These are phyloP conservation scores for Apodemus speciosus DNA, from an alignment of 2,113 vertebrate species.

Conservation along the genomic window DNA sequence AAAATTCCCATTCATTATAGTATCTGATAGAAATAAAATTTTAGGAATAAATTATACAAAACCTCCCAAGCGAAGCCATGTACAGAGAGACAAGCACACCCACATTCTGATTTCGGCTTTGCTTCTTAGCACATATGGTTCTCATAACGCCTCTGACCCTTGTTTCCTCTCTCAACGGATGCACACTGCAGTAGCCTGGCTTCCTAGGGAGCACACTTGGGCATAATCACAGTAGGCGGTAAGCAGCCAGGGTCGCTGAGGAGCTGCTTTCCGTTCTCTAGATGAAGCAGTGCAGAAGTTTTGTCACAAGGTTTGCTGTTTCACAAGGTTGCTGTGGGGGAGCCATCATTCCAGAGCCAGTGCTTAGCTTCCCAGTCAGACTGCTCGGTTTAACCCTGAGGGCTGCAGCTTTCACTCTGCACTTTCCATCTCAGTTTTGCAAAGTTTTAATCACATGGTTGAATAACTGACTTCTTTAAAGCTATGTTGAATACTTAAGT, in stretches of 20 bases:
- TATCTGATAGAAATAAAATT: conserved; percentile 42
- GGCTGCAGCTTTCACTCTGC: conserved; percentile 28
- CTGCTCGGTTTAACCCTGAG: not conserved
- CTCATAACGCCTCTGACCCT: not conserved
- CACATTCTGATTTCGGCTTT: conserved; percentile 15
- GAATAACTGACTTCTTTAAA: conserved; percentile 57
- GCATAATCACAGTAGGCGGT: not conserved
- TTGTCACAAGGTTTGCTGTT: not conserved
- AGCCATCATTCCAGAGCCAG: not conserved
- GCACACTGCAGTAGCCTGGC: not conserved
- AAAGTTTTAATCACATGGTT: conserved; percentile 25
- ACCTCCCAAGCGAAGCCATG: not conserved
- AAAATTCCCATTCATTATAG: not conserved
- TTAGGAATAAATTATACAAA: conserved; percentile 29
- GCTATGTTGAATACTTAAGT: conserved; percentile 3
- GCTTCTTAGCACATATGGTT: conserved; percentile 19
- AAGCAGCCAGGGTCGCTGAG: not conserved
- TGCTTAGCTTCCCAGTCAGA: not conserved
- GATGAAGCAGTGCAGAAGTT: not conserved
- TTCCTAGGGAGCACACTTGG: not conserved
- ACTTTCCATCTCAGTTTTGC: not conserved
- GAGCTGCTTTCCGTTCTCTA: not conserved
- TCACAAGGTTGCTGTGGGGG: not conserved
- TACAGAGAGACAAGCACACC: not conserved
- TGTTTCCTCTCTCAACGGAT: conserved; percentile 7